These are phyloP conservation scores for Rhinogobius similis DNA, from an alignment of 2,113 vertebrate genomes.

Conservation along the genomic window DNA sequence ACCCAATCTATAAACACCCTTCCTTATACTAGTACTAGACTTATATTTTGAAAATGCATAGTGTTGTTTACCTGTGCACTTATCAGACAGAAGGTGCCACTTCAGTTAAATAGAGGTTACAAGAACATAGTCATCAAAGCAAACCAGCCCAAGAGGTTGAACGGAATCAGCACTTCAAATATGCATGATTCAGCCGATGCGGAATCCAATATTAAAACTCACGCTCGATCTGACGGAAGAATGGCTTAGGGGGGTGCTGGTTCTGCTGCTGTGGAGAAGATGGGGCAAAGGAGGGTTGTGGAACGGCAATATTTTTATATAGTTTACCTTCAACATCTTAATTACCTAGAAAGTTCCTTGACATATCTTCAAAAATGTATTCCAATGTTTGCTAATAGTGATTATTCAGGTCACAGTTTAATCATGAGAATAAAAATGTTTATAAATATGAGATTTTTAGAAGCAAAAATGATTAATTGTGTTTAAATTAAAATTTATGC, in stretches of 20 bases:
- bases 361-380: not conserved
- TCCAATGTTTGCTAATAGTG: not conserved
- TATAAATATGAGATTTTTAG: no score
- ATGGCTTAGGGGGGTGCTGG: no score
- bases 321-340: not conserved
- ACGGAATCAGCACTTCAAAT: not conserved
- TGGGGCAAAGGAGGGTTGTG: no score
- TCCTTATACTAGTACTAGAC: not conserved
- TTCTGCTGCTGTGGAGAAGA: no score
- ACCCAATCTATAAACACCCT: constrained; percentile 13
- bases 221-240: not conserved
- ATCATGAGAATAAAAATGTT: no score
- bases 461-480: no score
- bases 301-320: not conserved
- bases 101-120: not conserved
- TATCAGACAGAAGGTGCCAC: not conserved
- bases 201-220: not conserved
- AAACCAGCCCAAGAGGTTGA: not conserved
- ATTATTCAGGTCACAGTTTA: not conserved
- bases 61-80: constrained; percentile 12
- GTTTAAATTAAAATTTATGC: no score
- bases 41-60: constrained; percentile 11
- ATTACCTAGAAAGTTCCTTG: not conserved
- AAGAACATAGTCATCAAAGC: not conserved
- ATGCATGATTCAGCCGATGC: not conserved